Evolutionary conservation across 2,797 vertebrate species (phyloP).

Genomic region (Syngnathus rostellatus): DNA sequence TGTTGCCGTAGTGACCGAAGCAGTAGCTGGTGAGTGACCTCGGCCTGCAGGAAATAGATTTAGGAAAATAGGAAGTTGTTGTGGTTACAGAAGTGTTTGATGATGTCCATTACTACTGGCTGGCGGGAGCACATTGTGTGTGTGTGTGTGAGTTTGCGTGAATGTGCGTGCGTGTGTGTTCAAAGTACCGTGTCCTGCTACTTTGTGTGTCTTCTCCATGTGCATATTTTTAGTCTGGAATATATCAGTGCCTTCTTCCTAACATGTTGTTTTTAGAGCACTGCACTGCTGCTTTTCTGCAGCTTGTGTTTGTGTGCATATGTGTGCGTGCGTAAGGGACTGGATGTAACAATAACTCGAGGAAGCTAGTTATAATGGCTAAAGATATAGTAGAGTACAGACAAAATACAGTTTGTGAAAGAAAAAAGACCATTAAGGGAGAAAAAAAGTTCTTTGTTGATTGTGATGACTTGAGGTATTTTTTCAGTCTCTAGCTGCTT

Average conservation of each 20-base stretch:
- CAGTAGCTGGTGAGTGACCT: constrained; percentile 29
- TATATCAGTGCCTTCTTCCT: constrained; percentile 41
- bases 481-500: constrained; percentile 12
- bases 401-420: constrained; percentile 16
- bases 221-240: constrained; percentile 30
- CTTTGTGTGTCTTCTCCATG: neutral
- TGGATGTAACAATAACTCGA: constrained; percentile 21
- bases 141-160: constrained; percentile 5
- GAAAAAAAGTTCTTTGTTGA: constrained; percentile 17
- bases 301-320: constrained; percentile 6
- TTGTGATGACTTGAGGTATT: constrained; percentile 26
- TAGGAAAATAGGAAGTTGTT: constrained; percentile 74
- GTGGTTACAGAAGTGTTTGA: constrained; percentile 67
- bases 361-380: constrained; percentile 8
- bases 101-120: constrained; percentile 50
- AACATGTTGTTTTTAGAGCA: constrained; percentile 24
- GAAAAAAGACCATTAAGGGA: constrained; percentile 4
- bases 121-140: constrained; percentile 14
- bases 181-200: too few species aligned
- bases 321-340: constrained; percentile 18
- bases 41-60: constrained; percentile 60
- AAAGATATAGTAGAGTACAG: constrained; percentile 24
- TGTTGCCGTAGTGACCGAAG: constrained; percentile 26
- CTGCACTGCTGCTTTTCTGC: constrained; percentile 20
- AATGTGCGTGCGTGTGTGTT: constrained; percentile 7